These are phyloP conservation scores for Caenorhabditis japonica DNA, from an alignment of 2,888 invertebrate species.

Conservation along the genomic window DNA sequence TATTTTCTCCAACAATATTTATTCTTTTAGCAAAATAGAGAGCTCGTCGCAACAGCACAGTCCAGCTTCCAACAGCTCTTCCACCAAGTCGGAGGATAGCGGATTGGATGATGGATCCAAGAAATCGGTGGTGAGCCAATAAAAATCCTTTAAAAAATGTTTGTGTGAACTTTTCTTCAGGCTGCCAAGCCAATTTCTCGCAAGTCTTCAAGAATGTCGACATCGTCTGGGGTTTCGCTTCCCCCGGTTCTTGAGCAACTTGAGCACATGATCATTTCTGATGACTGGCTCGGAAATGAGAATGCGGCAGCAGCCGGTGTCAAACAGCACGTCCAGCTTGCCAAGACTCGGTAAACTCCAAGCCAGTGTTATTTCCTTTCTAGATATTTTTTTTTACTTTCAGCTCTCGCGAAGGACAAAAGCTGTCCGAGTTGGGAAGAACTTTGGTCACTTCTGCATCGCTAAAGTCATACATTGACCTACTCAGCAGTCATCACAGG, in stretches of 20 bases:
- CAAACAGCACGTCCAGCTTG: conserved; percentile 53
- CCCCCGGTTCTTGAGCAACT: conserved; percentile 65
- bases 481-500: conserved; percentile 67
- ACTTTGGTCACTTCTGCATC: conserved; percentile 69
- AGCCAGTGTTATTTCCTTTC: conserved; percentile 21
- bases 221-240: conserved; percentile 56
- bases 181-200: conserved; percentile 56
- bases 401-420: conserved; percentile 61
- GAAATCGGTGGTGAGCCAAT: conserved; percentile 50
- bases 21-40: conserved; percentile 55
- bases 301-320: conserved; percentile 22
- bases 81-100: conserved; percentile 63
- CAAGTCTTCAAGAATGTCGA: conserved; percentile 58
- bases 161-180: not conserved
- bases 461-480: conserved; percentile 70
- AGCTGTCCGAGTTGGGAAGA: conserved; percentile 68
- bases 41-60: conserved; percentile 59
- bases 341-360: conserved; percentile 52
- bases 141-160: conserved; percentile 7
- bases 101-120: conserved; percentile 60
- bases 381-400: not conserved
- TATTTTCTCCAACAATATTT: not conserved
- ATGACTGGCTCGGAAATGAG: conserved; percentile 66
- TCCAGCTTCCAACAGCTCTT: conserved; percentile 60
- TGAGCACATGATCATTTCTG: conserved; percentile 72